A percentile compares a stretch with the other conserved stretches of the same genome.
Evolutionary conservation across 2,113 vertebrate genomes (phyloP).

Genomic region (Mirounga angustirostris): DNA sequence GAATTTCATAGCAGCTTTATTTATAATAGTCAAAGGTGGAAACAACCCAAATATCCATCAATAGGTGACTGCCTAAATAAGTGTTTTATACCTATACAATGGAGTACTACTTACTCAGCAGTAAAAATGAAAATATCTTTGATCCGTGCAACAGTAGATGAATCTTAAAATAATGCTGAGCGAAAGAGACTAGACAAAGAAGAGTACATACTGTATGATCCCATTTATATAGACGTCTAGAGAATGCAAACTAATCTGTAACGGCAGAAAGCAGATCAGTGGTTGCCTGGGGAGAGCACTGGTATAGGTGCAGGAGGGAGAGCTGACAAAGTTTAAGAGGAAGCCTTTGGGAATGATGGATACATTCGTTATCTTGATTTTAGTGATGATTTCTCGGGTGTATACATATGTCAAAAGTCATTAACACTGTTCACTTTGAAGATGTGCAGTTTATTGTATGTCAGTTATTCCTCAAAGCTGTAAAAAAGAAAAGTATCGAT

Average conservation of each 20-base stretch:
- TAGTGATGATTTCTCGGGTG: slow-evolving; percentile 27
- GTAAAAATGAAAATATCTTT: slow-evolving; percentile 1
- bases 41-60: slow-evolving; percentile 2
- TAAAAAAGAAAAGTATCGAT: background rate
- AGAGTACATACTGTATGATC: background rate
- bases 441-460: slow-evolving; percentile 21
- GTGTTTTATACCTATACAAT: background rate
- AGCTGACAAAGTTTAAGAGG: slow-evolving; percentile 14
- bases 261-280: slow-evolving; percentile 38
- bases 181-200: slow-evolving; percentile 32
- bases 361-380: slow-evolving; percentile 55
- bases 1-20: slow-evolving; percentile 6
- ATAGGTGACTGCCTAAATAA: background rate
- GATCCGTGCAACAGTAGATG: background rate
- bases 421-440: slow-evolving; percentile 54
- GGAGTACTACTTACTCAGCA: background rate
- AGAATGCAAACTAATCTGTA: background rate
- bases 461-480: slow-evolving; percentile 53
- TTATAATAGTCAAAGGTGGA: slow-evolving; percentile 19
- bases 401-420: slow-evolving; percentile 67
- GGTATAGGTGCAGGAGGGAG: background rate
- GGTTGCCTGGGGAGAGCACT: background rate
- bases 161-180: slow-evolving; percentile 30
- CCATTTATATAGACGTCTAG: slow-evolving; percentile 51
- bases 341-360: slow-evolving; percentile 26